Evolutionary conservation across 2,888 invertebrate genomes (phyloP).

Genomic region (Heliothis peltigera): DNA sequence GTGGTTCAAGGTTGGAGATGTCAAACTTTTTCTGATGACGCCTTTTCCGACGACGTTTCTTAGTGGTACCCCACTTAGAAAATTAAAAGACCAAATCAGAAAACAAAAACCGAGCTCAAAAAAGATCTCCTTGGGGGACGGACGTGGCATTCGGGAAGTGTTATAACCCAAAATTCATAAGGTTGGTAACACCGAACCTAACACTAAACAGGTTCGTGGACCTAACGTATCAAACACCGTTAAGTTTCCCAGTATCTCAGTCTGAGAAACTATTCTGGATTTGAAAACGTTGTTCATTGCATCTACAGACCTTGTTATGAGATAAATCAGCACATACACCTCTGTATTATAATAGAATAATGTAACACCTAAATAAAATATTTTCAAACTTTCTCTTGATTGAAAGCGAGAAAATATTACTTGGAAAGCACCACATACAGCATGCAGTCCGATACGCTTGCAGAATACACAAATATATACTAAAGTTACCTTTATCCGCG

Average conservation of each 20-base stretch:
- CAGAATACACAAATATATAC: constrained; percentile 28
- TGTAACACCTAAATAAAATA: constrained; percentile 3
- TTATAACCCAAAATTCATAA: not conserved
- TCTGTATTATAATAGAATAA: constrained; percentile 6
- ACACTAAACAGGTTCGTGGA: not conserved
- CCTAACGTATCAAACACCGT: not conserved
- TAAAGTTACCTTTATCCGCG: constrained; percentile 37
- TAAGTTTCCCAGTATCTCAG: not conserved
- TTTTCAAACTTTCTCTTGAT: constrained; percentile 10
- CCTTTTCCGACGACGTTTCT: too few species aligned
- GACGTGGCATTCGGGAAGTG: too few species aligned
- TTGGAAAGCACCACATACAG: constrained; percentile 8
- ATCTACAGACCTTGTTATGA: not conserved
- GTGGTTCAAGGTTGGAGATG: too few species aligned
- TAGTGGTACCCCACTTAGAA: too few species aligned
- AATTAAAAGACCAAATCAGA: too few species aligned
- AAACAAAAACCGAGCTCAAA: too few species aligned
- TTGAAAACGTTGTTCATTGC: not conserved
- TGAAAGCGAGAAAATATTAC: constrained; percentile 13
- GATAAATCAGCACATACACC: not conserved
- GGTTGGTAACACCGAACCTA: not conserved
- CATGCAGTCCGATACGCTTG: constrained; percentile 15
- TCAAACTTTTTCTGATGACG: too few species aligned
- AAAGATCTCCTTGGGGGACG: too few species aligned
- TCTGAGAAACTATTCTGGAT: not conserved